Base-by-base conservation (phyloP, 2,888 invertebrate species). In the Pristionchus japonicus region DNA sequence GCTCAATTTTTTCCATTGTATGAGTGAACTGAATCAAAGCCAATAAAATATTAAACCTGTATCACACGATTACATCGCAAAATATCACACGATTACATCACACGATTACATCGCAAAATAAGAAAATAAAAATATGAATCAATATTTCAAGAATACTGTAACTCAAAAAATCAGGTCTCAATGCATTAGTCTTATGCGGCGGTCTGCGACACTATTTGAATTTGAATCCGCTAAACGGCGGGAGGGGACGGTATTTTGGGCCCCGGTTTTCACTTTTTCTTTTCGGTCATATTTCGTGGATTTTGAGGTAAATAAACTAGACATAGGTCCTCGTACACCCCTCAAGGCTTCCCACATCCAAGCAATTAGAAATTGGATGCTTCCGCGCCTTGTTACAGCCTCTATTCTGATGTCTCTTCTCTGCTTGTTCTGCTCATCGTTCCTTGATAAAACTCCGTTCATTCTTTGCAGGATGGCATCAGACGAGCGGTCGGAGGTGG, bases 221-320 rank as follows among this genome's bases (percentile, higher is more conserved):
- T 70, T 70, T 23, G 31, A 77, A 43, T 27, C 77, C n/a, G 6
- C 40, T 77, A 40, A 43, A 27, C 15, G 43, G 77, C 77, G 77
- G 43, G 43, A 77, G 37, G n/a, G 27, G 13, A 77, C 77, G 77
- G 77, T 77, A 77, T 77, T 77, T 77, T 77, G 77, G 77, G 77
- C 77, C n/a, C 77, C n/a, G 43, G 43, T 47, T 31, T 27, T 11
- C 17, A n/a, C 20, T 77, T 77, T 77, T 43, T 40, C 27, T 77
- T 77, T 77, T 77, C 77, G 77, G 77, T 43, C 77, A 6, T 47
- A 37, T 37, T 70, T 77, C 43, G 43, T 23, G n/a, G 27, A 47
- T n/a, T 23, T 23, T 2, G 43, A n/a, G n/a, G 43, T 11, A 15
- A 23, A 20, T 3, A 47, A n/a, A 23, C 43, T 6, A 47, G 47